phyloP scores from a whole-genome alignment of 2,113 vertebrate species.

The Alces alces region DNA sequence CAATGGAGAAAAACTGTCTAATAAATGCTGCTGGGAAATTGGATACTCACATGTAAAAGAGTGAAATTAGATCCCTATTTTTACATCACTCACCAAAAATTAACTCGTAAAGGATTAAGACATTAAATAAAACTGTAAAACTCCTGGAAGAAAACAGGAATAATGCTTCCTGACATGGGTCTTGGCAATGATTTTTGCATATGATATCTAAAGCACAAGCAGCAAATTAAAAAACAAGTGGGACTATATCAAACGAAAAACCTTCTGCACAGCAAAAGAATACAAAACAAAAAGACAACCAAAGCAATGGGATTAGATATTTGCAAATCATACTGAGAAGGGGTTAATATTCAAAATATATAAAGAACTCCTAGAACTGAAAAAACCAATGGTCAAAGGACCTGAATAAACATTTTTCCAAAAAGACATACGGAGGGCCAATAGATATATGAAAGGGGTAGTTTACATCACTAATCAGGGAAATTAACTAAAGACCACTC shows the following conservation, averaged over 20 bases:
- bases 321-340: background rate
- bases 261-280: background rate
- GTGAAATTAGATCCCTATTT: background rate
- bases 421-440: background rate
- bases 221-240: background rate
- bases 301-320: background rate
- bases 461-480: background rate
- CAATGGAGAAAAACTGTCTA: too few relatives aligned
- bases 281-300: background rate
- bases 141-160: background rate
- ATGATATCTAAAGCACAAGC: background rate
- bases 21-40: too few relatives aligned
- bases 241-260: background rate
- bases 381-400: background rate
- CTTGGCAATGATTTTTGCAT: background rate
- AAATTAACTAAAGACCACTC: background rate
- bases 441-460: background rate
- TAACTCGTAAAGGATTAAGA: background rate
- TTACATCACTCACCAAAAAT: background rate
- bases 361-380: background rate
- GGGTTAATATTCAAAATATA: background rate
- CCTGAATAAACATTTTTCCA: background rate
- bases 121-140: background rate
- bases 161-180: background rate
- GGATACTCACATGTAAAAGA: background rate